Evolutionary conservation across 2,888 invertebrate species (phyloP).

Genomic region (Anagyrus pseudococci): DNA sequence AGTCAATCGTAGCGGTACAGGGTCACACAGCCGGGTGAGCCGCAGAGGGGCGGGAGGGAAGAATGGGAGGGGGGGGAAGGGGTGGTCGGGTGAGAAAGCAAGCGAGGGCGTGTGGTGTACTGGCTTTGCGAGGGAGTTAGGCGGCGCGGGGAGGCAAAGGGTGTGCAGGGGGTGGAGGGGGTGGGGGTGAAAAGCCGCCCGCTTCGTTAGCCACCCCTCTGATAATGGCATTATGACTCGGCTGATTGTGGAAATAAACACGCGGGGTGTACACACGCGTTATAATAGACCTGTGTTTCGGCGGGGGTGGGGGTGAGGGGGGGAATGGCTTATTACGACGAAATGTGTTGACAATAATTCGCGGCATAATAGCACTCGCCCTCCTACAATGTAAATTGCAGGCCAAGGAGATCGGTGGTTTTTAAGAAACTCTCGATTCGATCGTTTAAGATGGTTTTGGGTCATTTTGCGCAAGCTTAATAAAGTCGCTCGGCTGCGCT

Average conservation of each 20-base stretch:
- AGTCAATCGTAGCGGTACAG: conserved; percentile 11
- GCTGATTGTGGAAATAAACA: conserved; percentile 59
- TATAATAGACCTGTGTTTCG: background rate
- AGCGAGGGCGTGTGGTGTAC: no score
- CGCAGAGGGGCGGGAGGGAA: conserved; percentile 50
- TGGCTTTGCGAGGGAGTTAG: no score
- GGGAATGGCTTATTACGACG: background rate
- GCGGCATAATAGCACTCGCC: background rate
- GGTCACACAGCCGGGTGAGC: conserved; percentile 53
- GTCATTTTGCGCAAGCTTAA: no score
- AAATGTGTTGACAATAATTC: background rate
- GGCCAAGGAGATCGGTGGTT: background rate
- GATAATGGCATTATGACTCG: conserved; percentile 59
- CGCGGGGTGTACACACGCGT: conserved; percentile 17
- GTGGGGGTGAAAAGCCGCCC: conserved; percentile 31
- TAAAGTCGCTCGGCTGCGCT: no score
- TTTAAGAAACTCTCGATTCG: no score
- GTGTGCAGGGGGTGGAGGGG: background rate
- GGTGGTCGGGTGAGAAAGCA: no score
- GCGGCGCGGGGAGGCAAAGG: conserved; percentile 15
- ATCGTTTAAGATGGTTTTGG: no score
- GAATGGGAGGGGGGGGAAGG: no score
- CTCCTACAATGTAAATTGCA: background rate
- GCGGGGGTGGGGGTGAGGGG: no score
- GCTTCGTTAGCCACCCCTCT: conserved; percentile 50